These are phyloP conservation scores for Alosa sapidissima DNA, from an alignment of 2,797 vertebrate genomes.

Conservation along the genomic window DNA sequence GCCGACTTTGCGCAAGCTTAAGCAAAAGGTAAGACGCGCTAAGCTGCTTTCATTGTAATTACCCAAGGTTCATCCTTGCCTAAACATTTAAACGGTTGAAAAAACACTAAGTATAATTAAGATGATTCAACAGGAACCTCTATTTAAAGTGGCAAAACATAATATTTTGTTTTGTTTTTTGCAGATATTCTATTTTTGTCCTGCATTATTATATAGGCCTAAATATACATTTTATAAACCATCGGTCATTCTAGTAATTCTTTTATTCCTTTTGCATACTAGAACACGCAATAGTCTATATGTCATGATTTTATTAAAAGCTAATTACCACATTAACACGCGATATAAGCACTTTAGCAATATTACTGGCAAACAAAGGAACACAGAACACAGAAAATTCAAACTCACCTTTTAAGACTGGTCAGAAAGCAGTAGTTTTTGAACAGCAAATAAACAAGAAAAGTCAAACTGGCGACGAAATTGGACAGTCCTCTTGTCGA, in stretches of 20 bases:
- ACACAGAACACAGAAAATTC: background rate
- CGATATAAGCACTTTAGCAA: too few species aligned
- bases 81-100: slow-evolving; percentile 41
- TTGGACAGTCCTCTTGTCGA: background rate
- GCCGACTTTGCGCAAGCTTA: slow-evolving; percentile 55
- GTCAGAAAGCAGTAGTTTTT: slow-evolving; percentile 9
- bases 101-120: slow-evolving; percentile 41
- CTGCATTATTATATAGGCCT: too few species aligned
- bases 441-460: background rate
- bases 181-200: background rate
- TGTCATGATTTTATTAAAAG: background rate
- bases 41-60: slow-evolving; percentile 64
- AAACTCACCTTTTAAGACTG: slow-evolving; percentile 12
- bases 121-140: background rate
- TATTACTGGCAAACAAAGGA: too few species aligned
- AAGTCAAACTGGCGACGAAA: background rate
- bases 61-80: slow-evolving; percentile 34
- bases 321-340: background rate
- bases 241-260: background rate
- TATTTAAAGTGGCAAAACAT: background rate
- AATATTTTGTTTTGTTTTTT: background rate
- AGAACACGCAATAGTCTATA: background rate
- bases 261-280: background rate
- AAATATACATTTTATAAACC: background rate
- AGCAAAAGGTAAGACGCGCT: slow-evolving; percentile 49